Base-by-base conservation (phyloP, 2,113 vertebrate genomes). In the Athene noctua region DNA sequence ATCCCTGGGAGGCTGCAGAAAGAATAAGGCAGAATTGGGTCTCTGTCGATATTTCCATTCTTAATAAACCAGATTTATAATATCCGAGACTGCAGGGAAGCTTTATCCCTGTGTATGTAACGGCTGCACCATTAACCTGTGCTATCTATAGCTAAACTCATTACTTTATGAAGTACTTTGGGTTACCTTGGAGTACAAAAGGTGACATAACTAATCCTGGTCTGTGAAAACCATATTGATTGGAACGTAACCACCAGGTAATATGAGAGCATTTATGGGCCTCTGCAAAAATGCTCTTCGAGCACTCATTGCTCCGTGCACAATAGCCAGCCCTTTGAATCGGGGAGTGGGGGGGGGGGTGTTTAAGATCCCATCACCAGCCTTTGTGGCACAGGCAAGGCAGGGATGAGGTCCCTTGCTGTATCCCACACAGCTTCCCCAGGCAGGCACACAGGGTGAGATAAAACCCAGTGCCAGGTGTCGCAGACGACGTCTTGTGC, bases 31-130 rank as follows among this genome's bases (percentile, higher is more conserved):
- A 95, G 57, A 59, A 86, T 59, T 3, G 0, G 14, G 44, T 80
- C 86, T 92, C 80, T 74, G 88, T 90, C 94, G 81, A 94, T 96
- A 93, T 57, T 81, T 79, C 80, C 90, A 81, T 57, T 78, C 80
- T 86, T 88, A 74, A 86, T 88, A 88, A 96, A 94, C 23, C 80
- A 96, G 86, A 95, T 95, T 94, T 95, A 89, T 54, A 71, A 40
- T 86, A 78, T 40, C 88, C 11, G 6, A 71, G 94, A 52, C 86
- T 3, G 3, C 80, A 13, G 55, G 68, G 65, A 95, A 52, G 72
- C n/a, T 96, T 86, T 89, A 83, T 84, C 79, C 66, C 72, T 0
- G 2, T 81, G 83, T 5, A 59, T 57, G 34, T 49, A 80, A 96
- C 14, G 12, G 51, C 87, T 9, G 7, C 5, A 0, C 55, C 82